Evolutionary conservation across 2,888 invertebrate genomes (phyloP).

Genomic region (Ectemnius cavifrons): DNA sequence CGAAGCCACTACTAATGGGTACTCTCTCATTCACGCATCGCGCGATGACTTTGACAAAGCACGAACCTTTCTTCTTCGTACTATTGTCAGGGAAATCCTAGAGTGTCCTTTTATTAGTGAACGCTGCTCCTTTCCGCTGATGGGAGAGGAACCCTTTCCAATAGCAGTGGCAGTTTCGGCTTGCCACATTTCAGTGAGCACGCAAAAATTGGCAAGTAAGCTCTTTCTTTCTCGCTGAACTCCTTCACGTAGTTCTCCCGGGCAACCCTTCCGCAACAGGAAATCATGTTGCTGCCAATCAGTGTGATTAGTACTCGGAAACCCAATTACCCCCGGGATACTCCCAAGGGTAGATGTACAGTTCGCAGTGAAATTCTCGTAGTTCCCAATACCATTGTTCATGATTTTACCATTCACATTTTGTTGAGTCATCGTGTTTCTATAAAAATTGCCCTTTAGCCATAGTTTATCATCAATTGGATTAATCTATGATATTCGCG

Average conservation of each 20-base stretch:
- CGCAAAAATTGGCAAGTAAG: slow-evolving; percentile 7
- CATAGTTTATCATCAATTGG: too few relatives aligned
- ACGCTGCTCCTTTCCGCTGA: background rate
- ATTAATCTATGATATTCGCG: too few relatives aligned
- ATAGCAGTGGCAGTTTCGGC: background rate
- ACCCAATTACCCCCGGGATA: slow-evolving; percentile 2
- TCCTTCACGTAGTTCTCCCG: background rate
- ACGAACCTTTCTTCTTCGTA: slow-evolving; percentile 17
- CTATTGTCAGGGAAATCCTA: slow-evolving; percentile 40
- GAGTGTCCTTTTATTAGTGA: slow-evolving; percentile 14
- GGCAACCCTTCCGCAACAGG: slow-evolving; percentile 7
- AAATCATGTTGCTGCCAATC: slow-evolving; percentile 13
- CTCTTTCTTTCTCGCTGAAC: background rate
- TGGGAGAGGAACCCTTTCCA: background rate
- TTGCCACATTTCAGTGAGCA: background rate
- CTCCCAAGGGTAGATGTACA: slow-evolving; percentile 1
- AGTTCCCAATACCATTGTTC: too few relatives aligned
- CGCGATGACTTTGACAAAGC: slow-evolving; percentile 18
- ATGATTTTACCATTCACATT: too few relatives aligned
- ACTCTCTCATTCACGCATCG: slow-evolving; percentile 35
- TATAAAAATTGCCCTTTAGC: too few relatives aligned
- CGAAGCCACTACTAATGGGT: slow-evolving; percentile 46
- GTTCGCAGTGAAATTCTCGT: background rate
- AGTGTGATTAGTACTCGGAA: slow-evolving; percentile 8
- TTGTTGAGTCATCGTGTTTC: slow-evolving; percentile 1